Evolutionary conservation across 1,140 invertebrate genomes (phyloP).

Genomic region (Temnothorax curvispinosus): DNA sequence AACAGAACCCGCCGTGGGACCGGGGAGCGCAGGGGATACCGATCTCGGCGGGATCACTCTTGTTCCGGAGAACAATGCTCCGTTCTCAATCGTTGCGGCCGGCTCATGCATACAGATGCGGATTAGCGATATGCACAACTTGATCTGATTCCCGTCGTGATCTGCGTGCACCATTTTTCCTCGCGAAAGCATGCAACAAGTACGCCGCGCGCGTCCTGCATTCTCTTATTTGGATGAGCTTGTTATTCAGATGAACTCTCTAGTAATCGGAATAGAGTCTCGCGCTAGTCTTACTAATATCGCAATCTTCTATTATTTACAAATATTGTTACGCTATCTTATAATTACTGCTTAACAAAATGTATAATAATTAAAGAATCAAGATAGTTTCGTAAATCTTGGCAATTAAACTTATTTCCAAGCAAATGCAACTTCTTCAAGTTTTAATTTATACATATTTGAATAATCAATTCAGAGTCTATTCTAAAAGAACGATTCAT

Average conservation of each 20-base stretch:
- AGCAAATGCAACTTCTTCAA: not conserved
- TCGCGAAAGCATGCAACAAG: not conserved
- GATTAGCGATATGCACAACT: constrained; percentile 37
- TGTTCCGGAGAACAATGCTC: constrained; percentile 63
- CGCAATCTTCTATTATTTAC: not conserved
- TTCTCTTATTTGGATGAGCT: not conserved
- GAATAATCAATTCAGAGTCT: not conserved
- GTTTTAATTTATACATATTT: not conserved
- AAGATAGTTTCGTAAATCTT: not conserved
- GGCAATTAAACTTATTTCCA: not conserved
- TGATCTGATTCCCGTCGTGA: constrained; percentile 41
- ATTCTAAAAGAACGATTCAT: not conserved
- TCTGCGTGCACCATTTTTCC: constrained; percentile 11
- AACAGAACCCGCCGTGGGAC: constrained; percentile 16
- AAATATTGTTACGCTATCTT: not conserved
- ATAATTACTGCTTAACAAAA: not conserved
- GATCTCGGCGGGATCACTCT: constrained; percentile 59
- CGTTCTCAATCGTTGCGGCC: constrained; percentile 57
- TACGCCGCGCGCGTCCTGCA: not conserved
- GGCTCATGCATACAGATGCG: constrained; percentile 26
- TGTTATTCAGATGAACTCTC: not conserved
- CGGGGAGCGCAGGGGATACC: constrained; percentile 36
- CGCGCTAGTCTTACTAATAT: not conserved
- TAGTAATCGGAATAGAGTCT: not conserved
- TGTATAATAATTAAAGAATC: not conserved